Base-by-base conservation (phyloP, 1,140 invertebrate species). In the Caerostris darwini region DNA sequence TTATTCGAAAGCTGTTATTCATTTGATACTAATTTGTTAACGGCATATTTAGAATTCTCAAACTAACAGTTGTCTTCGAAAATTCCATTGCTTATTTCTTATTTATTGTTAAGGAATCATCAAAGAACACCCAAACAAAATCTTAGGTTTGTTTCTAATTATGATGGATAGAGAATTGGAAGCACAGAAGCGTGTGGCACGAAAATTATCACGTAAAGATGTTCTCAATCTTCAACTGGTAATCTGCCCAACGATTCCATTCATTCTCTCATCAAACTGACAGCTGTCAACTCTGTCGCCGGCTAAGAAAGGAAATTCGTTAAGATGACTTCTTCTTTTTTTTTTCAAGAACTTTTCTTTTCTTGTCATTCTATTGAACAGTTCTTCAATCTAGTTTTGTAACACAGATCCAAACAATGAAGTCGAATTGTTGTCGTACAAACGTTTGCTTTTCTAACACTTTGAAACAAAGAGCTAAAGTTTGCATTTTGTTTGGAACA, bases 271-370 rank as follows among this genome's bases (percentile, higher is more conserved):
- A 19, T 85, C 82, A 58, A 85, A 85, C 56, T 85, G 83, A 59
- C 83, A 85, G 83, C n/a, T 85, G 83, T 85, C 83, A 85, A 7
- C 57, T 58, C n/a, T 85, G 83, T 85, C 83, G 58, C 83, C n/a
- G 19, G 10, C 54, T 85, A 57, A 59, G 82, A 85, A 85, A 54
- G 19, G 56, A 56, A 85, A 85, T 57, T 85, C 83, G 56, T 59
- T 50, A 53, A 77, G 71, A 34, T 34, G 34, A 34, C 34, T 34
- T 5, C 10, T 77, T 53, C n/a, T 77, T 12, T 77, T 77, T 53
- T 59, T 67, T 67, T 67, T 17, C 14, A 5, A 6, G 17, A 17
- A 67, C n/a, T 67, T 67, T 67, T 67, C 14, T 67, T 67, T n/a
- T 17, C 61, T 67, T 67, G 14, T n/a, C 4, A 5, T 6, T 17